Evolutionary conservation across 2,113 vertebrate genomes (phyloP).

Genomic region (cattle (Bos taurus)): ARS-UCD2.0 NC_037328.1:139138501-139139000

Average conservation of each 20-base stretch:
- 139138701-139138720: background rate
- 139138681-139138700: background rate
- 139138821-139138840: background rate
- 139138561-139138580: too few relatives aligned
- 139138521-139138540: too few relatives aligned
- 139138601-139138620: too few relatives aligned
- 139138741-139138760: background rate
- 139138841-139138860: background rate
- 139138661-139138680: too few relatives aligned
- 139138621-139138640: too few relatives aligned
- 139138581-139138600: too few relatives aligned
- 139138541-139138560: too few relatives aligned
- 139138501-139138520: too few relatives aligned
- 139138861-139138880: background rate
- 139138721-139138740: background rate
- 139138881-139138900: background rate
- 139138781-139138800: background rate
- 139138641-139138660: too few relatives aligned
- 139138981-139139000: background rate
- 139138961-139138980: background rate
- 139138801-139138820: background rate
- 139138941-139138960: background rate
- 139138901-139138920: background rate
- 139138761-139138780: background rate
- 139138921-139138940: background rate